Conservation (phyloP, 1,140 invertebrate genomes). For the Cherax destructor region DNA sequence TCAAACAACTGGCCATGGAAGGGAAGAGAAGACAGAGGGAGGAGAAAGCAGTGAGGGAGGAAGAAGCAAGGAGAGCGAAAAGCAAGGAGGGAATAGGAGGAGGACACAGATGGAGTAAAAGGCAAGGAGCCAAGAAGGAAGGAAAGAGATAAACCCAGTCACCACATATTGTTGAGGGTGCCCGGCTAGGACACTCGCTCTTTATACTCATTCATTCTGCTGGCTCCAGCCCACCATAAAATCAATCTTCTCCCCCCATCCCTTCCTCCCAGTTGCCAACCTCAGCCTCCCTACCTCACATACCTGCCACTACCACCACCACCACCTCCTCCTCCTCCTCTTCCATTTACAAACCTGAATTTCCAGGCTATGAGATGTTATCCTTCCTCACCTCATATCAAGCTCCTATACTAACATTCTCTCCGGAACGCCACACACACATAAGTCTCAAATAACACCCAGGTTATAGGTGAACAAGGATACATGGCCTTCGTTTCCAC, state of each 20-base stretch:
- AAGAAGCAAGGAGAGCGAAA: neutral
- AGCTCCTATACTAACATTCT: no score
- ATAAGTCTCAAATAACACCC: no score
- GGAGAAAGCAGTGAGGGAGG: neutral
- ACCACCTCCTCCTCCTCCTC: no score
- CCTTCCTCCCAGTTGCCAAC: neutral
- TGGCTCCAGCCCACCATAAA: neutral
- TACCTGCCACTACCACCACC: no score
- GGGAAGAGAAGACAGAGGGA: neutral
- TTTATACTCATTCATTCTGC: slow-evolving; percentile 25
- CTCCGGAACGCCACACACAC: no score
- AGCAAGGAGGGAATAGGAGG: neutral
- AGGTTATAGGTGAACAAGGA: no score
- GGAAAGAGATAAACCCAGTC: no score
- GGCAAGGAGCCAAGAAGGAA: neutral
- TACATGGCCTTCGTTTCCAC: no score
- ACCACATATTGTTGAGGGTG: neutral
- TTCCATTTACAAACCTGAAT: no score
- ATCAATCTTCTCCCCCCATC: neutral
- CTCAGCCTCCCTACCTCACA: neutral
- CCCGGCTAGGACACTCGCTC: neutral
- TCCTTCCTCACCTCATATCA: no score
- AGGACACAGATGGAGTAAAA: neutral
- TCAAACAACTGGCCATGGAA: no score
- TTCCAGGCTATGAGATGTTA: no score